A percentile compares a stretch with the other conserved stretches of the same genome.
phyloP scores from a whole-genome alignment of 2,113 vertebrate genomes.

The Colaptes auratus region DNA sequence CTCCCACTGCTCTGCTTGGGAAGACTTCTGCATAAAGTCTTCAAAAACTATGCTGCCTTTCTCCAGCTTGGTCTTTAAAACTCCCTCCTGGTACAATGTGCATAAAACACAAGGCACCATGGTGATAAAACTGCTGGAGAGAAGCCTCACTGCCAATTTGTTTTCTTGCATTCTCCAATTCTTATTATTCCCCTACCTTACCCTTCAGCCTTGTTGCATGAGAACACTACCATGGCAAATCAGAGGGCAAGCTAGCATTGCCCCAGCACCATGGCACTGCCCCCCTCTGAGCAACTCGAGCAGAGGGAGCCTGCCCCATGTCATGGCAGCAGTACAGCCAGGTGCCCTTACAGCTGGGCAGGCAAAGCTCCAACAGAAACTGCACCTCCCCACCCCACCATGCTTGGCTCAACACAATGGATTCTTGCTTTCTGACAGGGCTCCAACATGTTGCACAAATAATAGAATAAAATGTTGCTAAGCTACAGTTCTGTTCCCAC shows the following conservation, averaged over 20 bases:
- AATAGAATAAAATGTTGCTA: not conserved
- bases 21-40: not conserved
- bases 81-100: not conserved
- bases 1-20: not conserved
- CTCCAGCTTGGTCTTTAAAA: not conserved
- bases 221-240: not conserved
- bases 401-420: not conserved
- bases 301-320: accelerated
- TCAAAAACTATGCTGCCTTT: not conserved
- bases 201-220: not conserved
- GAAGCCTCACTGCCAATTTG: not conserved
- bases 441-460: not conserved
- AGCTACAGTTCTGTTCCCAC: not conserved
- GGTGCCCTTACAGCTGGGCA: not conserved
- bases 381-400: not conserved
- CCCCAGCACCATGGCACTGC: not conserved
- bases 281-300: not conserved
- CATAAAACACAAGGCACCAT: not conserved
- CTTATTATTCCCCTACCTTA: not conserved
- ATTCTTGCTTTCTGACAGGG: not conserved
- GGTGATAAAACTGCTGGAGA: not conserved
- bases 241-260: not conserved
- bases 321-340: not conserved
- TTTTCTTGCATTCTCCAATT: not conserved
- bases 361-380: not conserved